These are phyloP conservation scores for Rhodinocichla rosea DNA, from an alignment of 2,113 vertebrate genomes.

Conservation along the genomic window DNA sequence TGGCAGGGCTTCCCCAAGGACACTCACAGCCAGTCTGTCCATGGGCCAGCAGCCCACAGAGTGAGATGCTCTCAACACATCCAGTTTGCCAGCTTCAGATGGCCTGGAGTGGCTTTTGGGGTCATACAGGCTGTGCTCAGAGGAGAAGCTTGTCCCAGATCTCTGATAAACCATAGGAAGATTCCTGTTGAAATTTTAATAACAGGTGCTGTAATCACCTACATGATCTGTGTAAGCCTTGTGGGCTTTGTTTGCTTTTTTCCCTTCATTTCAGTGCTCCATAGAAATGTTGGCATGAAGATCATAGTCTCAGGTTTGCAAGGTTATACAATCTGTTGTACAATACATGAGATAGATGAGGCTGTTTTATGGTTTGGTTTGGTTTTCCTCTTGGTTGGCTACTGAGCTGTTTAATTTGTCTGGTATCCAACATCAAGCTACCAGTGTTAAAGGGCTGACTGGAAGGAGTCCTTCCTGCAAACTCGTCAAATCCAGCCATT, in stretches of 20 bases:
- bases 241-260: neutral
- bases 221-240: neutral
- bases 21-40: neutral
- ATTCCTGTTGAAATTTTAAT: neutral
- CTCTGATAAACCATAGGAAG: neutral
- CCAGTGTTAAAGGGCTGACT: neutral
- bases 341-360: rapidly evolving
- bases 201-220: neutral
- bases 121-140: neutral
- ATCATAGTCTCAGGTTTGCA: neutral
- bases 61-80: neutral
- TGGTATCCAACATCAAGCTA: neutral
- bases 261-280: neutral
- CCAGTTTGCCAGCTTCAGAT: neutral
- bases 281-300: neutral
- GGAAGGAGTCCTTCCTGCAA: neutral
- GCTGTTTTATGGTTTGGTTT: neutral
- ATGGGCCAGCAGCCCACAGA: neutral
- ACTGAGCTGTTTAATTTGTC: neutral
- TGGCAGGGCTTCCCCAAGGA: neutral
- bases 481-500: neutral
- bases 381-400: neutral
- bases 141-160: neutral
- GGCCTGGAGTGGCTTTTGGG: neutral
- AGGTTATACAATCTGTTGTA: neutral